Evolutionary conservation across 2,797 vertebrate species (phyloP).

Genomic region (Anas flavirostris): DNA sequence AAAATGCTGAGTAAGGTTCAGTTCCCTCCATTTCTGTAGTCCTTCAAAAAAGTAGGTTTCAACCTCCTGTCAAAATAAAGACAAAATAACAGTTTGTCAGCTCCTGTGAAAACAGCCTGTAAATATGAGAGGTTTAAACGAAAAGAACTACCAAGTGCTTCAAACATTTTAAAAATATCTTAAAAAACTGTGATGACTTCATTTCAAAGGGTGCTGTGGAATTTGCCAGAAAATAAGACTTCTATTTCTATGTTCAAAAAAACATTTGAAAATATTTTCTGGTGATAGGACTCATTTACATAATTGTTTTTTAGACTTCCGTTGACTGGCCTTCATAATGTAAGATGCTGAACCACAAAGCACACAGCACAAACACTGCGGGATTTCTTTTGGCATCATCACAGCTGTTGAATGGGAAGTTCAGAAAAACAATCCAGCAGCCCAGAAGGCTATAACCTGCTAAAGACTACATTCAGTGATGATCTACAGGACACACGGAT

Average conservation of each 20-base stretch:
- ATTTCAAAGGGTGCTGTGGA: not conserved
- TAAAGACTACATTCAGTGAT: not conserved
- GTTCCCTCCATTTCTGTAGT: conserved; percentile 94
- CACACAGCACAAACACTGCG: not conserved
- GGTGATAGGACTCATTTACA: not conserved
- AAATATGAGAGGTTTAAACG: not conserved
- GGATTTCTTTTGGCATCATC: not conserved
- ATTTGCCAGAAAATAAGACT: not conserved
- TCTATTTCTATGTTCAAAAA: not conserved
- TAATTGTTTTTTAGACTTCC: not conserved
- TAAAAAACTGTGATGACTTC: not conserved
- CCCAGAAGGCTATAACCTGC: not conserved
- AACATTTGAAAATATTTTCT: not conserved
- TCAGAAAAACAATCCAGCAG: not conserved
- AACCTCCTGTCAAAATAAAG: conserved; percentile 84
- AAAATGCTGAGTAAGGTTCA: conserved; percentile 94
- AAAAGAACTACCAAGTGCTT: not conserved
- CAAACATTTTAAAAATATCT: not conserved
- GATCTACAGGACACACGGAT: not conserved
- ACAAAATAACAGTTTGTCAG: conserved; percentile 19
- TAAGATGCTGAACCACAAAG: not conserved
- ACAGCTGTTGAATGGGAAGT: not conserved
- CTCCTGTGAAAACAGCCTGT: not conserved
- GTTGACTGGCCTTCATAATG: not conserved
- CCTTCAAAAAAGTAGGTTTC: conserved; percentile 97